phyloP scores from a whole-genome alignment of 2,888 invertebrate genomes.

The Agriopis marginaria region DNA sequence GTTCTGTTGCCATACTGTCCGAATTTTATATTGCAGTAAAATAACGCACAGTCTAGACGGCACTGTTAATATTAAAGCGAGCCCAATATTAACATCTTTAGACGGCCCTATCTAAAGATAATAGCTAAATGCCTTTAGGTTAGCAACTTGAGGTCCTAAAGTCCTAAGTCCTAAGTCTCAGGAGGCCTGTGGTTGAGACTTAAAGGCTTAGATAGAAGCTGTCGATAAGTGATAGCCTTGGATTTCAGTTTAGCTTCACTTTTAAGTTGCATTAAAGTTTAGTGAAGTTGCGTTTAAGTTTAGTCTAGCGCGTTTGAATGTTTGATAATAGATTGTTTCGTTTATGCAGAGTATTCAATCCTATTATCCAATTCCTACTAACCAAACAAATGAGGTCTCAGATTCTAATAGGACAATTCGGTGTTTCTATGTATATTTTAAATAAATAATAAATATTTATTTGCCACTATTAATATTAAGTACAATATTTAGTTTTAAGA shows the following conservation, averaged over 20 bases:
- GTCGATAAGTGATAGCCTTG: conserved; percentile 3
- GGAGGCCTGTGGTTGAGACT: conserved; percentile 1
- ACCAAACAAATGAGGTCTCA: no score
- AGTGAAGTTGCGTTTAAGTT: no score
- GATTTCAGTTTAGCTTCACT: neutral
- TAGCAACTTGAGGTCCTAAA: conserved; percentile 27
- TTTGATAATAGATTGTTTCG: no score
- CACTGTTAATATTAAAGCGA: conserved; percentile 10
- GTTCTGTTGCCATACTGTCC: neutral
- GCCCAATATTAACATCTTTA: conserved; percentile 11
- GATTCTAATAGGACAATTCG: no score
- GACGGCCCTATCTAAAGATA: conserved; percentile 9
- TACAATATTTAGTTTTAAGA: no score
- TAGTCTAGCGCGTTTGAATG: no score
- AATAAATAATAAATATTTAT: no score
- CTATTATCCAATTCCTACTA: no score
- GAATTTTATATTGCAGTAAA: neutral
- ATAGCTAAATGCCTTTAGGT: conserved; percentile 13
- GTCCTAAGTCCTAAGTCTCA: conserved; percentile 12
- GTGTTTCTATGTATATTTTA: no score
- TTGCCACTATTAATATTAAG: no score
- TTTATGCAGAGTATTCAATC: no score
- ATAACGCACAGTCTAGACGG: conserved; percentile 14
- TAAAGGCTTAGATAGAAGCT: conserved; percentile 3
- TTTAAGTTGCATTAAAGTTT: neutral